phyloP scores from a whole-genome alignment of 2,797 vertebrate species.

The Trichosurus vulpecula region DNA sequence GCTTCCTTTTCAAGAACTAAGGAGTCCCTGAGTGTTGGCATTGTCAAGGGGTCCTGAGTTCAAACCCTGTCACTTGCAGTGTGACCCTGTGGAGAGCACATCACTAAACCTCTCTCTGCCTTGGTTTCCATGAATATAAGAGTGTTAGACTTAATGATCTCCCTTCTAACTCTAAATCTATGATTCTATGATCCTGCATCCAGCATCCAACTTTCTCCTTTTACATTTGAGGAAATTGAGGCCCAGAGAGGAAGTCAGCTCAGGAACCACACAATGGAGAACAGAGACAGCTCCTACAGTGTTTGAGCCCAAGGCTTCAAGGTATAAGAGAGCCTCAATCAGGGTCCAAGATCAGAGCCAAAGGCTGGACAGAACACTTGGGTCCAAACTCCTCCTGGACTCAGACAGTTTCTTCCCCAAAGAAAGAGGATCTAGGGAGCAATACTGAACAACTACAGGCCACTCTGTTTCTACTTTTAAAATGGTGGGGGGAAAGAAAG shows the following conservation, averaged over 20 bases:
- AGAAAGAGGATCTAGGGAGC: not conserved
- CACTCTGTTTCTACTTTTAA: not conserved
- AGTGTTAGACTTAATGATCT: not conserved
- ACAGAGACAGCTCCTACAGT: not conserved
- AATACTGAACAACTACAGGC: not conserved
- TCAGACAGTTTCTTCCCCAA: not conserved
- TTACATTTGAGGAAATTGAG: not conserved
- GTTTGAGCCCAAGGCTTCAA: not conserved
- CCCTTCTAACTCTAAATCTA: not conserved
- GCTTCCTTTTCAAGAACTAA: not conserved
- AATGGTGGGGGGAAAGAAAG: not conserved
- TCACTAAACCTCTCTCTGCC: not conserved
- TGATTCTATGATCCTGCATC: not conserved
- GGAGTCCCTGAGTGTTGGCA: not conserved
- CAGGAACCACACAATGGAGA: not conserved
- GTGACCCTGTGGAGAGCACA: not conserved
- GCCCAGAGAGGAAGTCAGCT: not conserved
- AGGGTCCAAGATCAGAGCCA: not conserved
- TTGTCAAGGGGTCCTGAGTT: not conserved
- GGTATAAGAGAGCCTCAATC: not conserved
- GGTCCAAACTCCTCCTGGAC: not conserved
- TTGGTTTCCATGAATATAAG: not conserved
- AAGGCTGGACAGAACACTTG: not conserved
- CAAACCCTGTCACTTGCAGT: not conserved
- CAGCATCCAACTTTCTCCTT: not conserved